Evolutionary conservation across 2,113 vertebrate species (phyloP).

Genomic region (Lophura nycthemera): DNA sequence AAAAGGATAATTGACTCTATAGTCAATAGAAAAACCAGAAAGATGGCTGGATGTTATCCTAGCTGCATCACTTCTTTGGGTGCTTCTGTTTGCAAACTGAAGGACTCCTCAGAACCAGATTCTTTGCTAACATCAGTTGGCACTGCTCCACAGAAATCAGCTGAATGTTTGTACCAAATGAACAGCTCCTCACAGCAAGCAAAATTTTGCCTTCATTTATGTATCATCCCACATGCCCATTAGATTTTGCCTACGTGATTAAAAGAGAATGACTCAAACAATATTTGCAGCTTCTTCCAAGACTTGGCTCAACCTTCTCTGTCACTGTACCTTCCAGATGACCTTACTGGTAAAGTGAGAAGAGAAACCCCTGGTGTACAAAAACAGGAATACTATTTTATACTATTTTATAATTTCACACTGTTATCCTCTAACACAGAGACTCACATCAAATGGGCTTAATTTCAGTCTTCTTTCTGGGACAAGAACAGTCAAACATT

Average conservation of each 20-base stretch:
- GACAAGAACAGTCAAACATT: background rate
- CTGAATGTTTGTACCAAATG: constrained; percentile 53
- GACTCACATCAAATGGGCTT: background rate
- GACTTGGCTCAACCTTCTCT: background rate
- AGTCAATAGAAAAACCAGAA: background rate
- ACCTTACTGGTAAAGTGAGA: background rate
- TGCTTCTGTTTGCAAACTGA: background rate
- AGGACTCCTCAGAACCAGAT: constrained; percentile 16
- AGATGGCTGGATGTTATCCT: background rate
- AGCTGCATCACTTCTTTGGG: background rate
- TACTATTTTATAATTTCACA: background rate
- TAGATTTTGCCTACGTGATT: constrained; percentile 38
- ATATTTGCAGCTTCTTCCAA: background rate
- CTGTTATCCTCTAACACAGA: background rate
- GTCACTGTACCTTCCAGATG: background rate
- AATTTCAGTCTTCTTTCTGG: background rate
- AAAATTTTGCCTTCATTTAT: constrained; percentile 53
- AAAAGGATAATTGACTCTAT: background rate
- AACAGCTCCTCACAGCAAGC: constrained; percentile 51
- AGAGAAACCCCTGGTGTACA: background rate
- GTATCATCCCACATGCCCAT: constrained; percentile 48
- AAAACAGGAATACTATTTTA: background rate
- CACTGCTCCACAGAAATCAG: constrained; percentile 32
- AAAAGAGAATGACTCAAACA: constrained; percentile 44
- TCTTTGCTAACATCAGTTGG: constrained; percentile 30